Evolutionary conservation across 2,797 vertebrate species (phyloP).

Genomic region (Sparidentex hasta): DNA sequence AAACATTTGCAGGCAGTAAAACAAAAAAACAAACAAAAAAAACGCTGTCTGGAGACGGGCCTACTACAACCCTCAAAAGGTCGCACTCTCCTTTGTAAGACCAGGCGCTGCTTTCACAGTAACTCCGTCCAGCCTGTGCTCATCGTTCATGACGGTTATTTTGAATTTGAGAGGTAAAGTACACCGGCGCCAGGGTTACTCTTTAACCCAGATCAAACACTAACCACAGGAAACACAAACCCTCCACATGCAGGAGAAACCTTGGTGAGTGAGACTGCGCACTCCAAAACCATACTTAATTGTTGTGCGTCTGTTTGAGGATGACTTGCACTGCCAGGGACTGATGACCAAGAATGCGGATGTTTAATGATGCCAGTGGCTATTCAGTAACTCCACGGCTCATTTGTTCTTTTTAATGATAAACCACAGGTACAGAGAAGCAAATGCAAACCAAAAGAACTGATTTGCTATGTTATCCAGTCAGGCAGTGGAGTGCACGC

Average conservation of each 20-base stretch:
- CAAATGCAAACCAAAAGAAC: not conserved
- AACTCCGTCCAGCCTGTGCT: slow-evolving; percentile 24
- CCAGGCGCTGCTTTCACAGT: slow-evolving; percentile 8
- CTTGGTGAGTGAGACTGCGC: not conserved
- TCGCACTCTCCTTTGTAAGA: not conserved
- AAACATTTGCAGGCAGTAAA: not conserved
- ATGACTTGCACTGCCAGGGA: not conserved
- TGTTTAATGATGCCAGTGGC: not conserved
- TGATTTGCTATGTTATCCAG: not conserved
- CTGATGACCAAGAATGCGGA: not conserved
- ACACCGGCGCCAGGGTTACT: slow-evolving; percentile 31
- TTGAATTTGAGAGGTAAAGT: slow-evolving; percentile 32
- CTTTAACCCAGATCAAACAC: slow-evolving; percentile 69
- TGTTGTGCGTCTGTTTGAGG: not conserved
- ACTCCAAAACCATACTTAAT: not conserved
- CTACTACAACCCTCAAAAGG: too few species aligned
- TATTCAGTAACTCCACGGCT: slow-evolving; percentile 15
- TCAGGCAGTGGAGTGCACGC: not conserved
- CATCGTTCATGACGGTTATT: slow-evolving; percentile 9
- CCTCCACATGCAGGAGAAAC: not conserved
- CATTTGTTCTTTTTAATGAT: not conserved
- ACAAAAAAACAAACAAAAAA: too few species aligned
- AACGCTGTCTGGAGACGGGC: not conserved
- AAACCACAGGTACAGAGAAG: not conserved
- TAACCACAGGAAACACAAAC: slow-evolving; percentile 25